Evolutionary conservation across 2,797 vertebrate species (phyloP).

Genomic region (Tokudaia tokunoshimensis): DNA sequence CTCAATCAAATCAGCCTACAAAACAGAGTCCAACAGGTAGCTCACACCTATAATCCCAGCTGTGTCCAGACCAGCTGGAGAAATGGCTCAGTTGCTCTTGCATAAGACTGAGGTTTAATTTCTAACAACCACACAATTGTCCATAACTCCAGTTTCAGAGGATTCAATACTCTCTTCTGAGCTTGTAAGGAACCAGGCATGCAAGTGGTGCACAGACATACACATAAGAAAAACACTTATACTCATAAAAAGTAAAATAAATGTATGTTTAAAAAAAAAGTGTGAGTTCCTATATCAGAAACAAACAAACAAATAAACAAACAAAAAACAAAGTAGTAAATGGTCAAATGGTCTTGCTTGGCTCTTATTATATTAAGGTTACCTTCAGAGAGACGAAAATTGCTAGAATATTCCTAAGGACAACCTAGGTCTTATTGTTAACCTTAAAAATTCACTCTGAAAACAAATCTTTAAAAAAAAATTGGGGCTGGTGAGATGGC

Average conservation of each 20-base stretch:
- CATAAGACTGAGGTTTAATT: not conserved
- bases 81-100: not conserved
- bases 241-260: not conserved
- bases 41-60: not conserved
- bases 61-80: not conserved
- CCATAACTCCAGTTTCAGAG: not conserved
- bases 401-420: not conserved
- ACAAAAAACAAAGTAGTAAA: not conserved
- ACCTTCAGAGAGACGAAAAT: constrained; percentile 31
- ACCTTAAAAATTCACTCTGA: not conserved
- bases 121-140: not conserved
- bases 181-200: not conserved
- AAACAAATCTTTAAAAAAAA: constrained; percentile 6
- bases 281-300: not conserved
- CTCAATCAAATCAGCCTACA: not conserved
- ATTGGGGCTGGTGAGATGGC: no score
- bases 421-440: not conserved
- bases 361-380: constrained; percentile 6
- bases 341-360: constrained; percentile 28
- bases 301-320: no score
- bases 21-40: not conserved
- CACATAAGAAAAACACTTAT: not conserved
- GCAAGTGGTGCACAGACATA: not conserved
- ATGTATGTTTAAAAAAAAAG: not conserved
- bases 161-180: not conserved